phyloP scores from a whole-genome alignment of 1,140 invertebrate species.

The Eulimnadia texana region DNA sequence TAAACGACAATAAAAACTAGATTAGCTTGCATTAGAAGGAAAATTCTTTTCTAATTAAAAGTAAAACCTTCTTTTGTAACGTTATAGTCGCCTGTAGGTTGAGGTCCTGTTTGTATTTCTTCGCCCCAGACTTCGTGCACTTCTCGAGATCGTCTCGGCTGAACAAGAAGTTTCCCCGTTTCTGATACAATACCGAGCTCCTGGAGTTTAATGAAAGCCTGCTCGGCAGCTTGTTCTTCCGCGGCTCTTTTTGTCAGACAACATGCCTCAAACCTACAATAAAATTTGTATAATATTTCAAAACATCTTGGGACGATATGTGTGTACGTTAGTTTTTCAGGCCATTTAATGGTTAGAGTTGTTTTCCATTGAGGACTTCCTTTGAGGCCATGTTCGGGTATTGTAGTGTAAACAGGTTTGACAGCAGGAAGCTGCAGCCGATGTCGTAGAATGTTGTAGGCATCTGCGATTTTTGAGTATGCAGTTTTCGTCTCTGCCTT shows the following conservation, averaged over 20 bases:
- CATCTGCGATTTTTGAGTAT: not conserved
- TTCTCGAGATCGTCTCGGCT: not conserved
- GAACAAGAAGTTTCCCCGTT: not conserved
- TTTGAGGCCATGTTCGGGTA: not conserved
- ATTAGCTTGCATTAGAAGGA: not conserved
- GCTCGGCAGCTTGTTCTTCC: slow-evolving; percentile 10
- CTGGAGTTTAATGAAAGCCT: slow-evolving; percentile 5
- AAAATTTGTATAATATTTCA: not conserved
- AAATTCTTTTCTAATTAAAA: not conserved
- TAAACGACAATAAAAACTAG: not conserved
- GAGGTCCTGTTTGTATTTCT: not conserved
- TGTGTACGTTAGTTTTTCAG: slow-evolving; percentile 5
- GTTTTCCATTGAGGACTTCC: not conserved
- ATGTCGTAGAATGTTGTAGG: not conserved
- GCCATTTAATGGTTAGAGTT: not conserved
- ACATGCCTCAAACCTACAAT: slow-evolving; percentile 9
- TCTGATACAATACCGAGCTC: slow-evolving; percentile 4
- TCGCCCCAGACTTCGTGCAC: not conserved
- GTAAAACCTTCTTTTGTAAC: not conserved
- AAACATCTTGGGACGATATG: not conserved
- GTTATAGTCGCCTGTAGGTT: not conserved
- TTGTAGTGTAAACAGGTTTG: not conserved
- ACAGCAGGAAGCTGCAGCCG: not conserved
- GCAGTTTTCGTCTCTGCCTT: not conserved
- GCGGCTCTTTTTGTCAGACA: slow-evolving; percentile 1